A percentile compares a stretch with the other conserved stretches of the same genome.
These are phyloP conservation scores for Aspidiotus rigidus DNA, from an alignment of 2,888 invertebrate species.

Conservation along the genomic window DNA sequence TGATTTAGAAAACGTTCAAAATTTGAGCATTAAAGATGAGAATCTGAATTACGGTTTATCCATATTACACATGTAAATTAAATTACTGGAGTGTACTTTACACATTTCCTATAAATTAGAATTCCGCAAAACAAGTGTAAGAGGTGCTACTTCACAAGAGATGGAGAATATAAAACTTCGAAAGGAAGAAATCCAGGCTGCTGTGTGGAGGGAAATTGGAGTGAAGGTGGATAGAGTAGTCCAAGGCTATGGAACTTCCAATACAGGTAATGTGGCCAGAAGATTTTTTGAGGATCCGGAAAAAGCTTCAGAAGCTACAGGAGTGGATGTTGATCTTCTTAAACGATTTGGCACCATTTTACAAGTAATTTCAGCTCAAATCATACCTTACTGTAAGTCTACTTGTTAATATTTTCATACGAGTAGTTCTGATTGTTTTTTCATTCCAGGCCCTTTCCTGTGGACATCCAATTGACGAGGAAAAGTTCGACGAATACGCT, in stretches of 20 bases:
- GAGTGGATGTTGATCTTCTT: conserved; percentile 35
- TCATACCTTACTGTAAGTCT: too few relatives aligned
- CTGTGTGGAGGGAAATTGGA: not conserved
- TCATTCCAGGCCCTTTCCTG: conserved; percentile 22
- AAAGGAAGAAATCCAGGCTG: too few relatives aligned
- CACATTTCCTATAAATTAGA: not conserved
- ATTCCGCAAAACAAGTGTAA: not conserved
- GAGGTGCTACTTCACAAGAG: not conserved
- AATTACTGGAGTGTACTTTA: not conserved
- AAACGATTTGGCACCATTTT: conserved; percentile 34
- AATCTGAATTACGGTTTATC: not conserved
- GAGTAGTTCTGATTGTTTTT: too few relatives aligned
- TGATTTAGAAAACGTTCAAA: not conserved
- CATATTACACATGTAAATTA: not conserved
- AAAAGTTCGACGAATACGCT: conserved; percentile 33
- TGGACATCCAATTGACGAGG: conserved; percentile 34
- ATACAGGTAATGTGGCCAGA: conserved; percentile 36
- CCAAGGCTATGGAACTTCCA: conserved; percentile 33
- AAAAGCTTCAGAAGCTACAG: conserved; percentile 35
- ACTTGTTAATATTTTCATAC: too few relatives aligned
- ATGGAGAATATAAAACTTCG: too few relatives aligned
- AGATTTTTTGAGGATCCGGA: conserved; percentile 35
- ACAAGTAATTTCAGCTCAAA: not conserved
- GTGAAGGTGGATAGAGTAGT: not conserved
- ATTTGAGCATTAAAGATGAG: not conserved